phyloP scores from a whole-genome alignment of 2,113 vertebrate species.

The Nycticryphes semicollaris region DNA sequence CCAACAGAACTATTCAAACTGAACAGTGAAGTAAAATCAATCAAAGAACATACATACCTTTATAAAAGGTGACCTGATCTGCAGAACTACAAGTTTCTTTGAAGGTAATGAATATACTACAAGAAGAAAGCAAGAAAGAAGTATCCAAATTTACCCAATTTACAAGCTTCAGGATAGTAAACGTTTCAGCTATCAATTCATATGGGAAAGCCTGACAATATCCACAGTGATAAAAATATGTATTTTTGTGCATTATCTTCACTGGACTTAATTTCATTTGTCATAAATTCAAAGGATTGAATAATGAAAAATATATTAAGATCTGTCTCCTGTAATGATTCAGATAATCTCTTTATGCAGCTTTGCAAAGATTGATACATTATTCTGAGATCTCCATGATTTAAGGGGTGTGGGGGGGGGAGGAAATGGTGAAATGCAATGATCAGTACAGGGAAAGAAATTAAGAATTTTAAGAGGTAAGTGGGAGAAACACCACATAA shows the following conservation, averaged over 20 bases:
- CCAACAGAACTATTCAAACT: neutral
- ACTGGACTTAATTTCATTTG: neutral
- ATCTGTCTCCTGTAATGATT: neutral
- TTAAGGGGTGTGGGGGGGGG: neutral
- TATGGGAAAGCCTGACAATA: neutral
- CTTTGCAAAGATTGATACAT: neutral
- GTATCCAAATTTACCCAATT: neutral
- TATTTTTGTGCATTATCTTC: neutral
- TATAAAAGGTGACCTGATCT: constrained; percentile 90
- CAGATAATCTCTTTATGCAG: neutral
- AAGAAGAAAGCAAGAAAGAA: constrained; percentile 1
- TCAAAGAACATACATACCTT: constrained; percentile 78
- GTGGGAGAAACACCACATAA: neutral
- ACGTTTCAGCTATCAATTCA: neutral
- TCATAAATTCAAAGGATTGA: neutral
- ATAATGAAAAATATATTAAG: neutral
- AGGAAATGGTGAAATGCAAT: neutral
- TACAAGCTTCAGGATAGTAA: neutral
- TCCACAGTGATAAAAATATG: accelerated
- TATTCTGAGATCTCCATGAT: neutral
- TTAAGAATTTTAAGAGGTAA: neutral
- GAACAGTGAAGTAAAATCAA: neutral
- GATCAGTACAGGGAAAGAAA: neutral
- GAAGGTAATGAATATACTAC: constrained; percentile 86
- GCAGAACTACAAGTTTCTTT: constrained; percentile 86